Percentiles rank a stretch among this genome's conserved stretches.
These are phyloP conservation scores for Pseudorhiza aurosa DNA, from an alignment of 30 jellyfish, hydroid and myxozoan genomes.

Conservation along the genomic window DNA sequence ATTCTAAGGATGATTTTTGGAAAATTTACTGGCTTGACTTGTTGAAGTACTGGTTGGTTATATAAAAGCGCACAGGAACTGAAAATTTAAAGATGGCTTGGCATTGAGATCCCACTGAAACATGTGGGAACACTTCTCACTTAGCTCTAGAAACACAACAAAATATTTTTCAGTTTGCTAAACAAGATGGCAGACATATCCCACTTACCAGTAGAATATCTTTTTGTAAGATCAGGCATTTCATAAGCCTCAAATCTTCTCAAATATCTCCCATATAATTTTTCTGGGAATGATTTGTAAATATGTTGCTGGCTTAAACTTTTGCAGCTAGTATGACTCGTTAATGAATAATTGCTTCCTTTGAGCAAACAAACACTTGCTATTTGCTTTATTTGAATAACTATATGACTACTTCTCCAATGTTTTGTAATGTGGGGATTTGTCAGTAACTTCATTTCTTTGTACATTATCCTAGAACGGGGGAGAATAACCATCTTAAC, in stretches of 20 bases:
- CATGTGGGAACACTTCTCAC: too few relatives aligned
- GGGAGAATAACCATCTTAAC: constrained; percentile 16
- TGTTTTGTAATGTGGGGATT: neutral
- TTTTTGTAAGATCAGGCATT: neutral
- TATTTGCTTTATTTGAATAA: neutral
- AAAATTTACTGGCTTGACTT: too few relatives aligned
- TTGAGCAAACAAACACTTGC: neutral
- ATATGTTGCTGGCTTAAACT: neutral
- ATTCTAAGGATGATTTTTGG: too few relatives aligned
- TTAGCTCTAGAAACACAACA: too few relatives aligned
- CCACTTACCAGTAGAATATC: constrained; percentile 5
- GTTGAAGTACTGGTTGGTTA: too few relatives aligned
- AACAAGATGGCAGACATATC: too few relatives aligned
- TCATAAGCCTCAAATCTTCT: neutral
- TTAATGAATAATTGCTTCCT: too few relatives aligned
- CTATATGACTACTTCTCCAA: constrained; percentile 5
- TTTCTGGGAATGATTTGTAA: neutral
- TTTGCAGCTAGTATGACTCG: neutral
- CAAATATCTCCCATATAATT: neutral
- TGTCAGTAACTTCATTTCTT: constrained; percentile 11
- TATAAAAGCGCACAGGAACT: too few relatives aligned
- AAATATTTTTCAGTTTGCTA: neutral
- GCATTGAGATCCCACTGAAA: too few relatives aligned
- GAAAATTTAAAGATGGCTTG: too few relatives aligned
- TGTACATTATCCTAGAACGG: constrained; percentile 11